Evolutionary conservation across 2,113 vertebrate species (phyloP).

Genomic region (Pelecanus crispus): DNA sequence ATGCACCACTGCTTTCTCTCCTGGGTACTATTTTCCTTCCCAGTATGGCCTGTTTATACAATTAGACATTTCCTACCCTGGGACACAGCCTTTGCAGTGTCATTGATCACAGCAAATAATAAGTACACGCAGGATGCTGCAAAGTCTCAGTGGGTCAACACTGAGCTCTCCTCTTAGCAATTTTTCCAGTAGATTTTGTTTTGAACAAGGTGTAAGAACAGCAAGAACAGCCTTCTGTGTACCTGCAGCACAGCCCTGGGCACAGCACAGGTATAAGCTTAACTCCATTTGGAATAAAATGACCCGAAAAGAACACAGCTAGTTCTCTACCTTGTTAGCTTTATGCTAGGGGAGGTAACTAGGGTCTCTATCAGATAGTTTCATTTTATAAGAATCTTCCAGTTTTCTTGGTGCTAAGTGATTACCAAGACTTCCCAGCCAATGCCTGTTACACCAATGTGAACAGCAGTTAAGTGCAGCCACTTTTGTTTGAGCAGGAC

Average conservation of each 20-base stretch:
- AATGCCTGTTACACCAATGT: background rate
- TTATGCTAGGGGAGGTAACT: background rate
- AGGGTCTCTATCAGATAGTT: background rate
- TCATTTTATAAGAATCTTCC: background rate
- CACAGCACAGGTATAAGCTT: background rate
- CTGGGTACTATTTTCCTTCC: background rate
- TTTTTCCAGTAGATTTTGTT: slow-evolving; percentile 2
- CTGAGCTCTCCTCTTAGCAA: background rate
- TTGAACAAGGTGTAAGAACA: background rate
- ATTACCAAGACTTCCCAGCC: background rate
- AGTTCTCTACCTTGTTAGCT: background rate
- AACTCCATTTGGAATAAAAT: background rate
- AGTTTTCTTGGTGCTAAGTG: background rate
- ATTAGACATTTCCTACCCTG: background rate
- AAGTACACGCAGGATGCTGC: background rate
- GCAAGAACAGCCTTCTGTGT: background rate
- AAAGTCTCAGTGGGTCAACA: background rate
- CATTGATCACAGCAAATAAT: slow-evolving; percentile 11
- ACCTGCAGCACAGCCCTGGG: background rate
- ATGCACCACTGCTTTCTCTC: background rate
- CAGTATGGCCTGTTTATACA: slow-evolving; percentile 6
- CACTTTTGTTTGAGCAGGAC: background rate
- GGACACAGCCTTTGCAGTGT: background rate
- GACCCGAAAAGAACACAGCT: background rate
- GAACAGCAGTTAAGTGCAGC: background rate